Conservation (phyloP, 2,113 vertebrate genomes). For the Spermophilus dauricus region DNA sequence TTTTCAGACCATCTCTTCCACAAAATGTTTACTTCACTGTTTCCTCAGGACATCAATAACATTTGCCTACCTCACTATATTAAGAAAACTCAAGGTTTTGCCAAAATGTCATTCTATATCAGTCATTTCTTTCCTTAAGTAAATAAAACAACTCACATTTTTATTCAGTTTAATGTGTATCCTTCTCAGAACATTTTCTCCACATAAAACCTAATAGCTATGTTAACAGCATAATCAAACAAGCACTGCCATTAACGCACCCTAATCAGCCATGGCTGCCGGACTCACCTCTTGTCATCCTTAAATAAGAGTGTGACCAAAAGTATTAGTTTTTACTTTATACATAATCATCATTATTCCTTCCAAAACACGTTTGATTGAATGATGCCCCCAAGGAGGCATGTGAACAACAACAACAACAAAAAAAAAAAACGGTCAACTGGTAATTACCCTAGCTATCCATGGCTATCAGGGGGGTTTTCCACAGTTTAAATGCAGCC, state of each 20-base stretch:
- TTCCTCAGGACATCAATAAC: background rate
- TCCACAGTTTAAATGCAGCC: background rate
- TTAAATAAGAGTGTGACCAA: background rate
- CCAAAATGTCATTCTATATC: background rate
- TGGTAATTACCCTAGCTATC: background rate
- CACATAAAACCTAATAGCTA: background rate
- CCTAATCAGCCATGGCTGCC: background rate
- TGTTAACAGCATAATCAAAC: background rate
- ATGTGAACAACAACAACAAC: background rate
- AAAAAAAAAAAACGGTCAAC: background rate
- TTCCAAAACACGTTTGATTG: background rate
- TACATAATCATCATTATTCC: background rate
- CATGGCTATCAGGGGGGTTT: background rate
- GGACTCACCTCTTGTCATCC: background rate
- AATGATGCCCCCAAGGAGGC: background rate
- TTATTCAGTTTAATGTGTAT: background rate
- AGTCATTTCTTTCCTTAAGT: background rate
- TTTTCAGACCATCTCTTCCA: background rate
- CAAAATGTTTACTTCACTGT: background rate
- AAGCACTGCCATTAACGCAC: background rate
- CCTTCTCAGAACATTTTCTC: background rate
- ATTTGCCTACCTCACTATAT: background rate
- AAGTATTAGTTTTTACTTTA: background rate
- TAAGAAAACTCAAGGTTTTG: background rate
- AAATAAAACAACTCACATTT: constrained; percentile 26